Base-by-base conservation (phyloP, 2,888 invertebrate species). In the Cybosia mesomella region DNA sequence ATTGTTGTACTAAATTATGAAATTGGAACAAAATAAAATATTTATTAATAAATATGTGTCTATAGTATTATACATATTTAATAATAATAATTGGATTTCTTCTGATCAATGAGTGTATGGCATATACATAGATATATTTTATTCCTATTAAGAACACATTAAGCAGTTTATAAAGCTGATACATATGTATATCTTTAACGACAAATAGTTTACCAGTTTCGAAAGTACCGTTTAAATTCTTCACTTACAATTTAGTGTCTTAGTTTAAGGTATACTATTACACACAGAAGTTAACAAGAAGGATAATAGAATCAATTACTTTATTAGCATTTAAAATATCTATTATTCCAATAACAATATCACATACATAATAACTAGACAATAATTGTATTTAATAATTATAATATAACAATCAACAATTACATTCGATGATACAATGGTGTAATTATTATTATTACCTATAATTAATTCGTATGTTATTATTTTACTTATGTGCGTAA, bases 321-420 rank as follows among this genome's bases (percentile, higher is more conserved):
- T 82, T 81, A 83, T 86, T 92, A 93, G 89, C 91, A 83, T 91
- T 92, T 90, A 91, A 91, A 81, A 92, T 92, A 92, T 93, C 91
- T 92, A 91, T 92, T 87, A 92, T 85, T 92, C 88, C 90, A 91
- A 92, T 94, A 94, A 94, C 94, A 94, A 93, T 94, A 94, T 94
- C 94, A 94, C 94, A 93, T 94, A 93, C 87, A 92, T 82, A 82
- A 82, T 89, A 91, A 90, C 93, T 93, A 93, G 91, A 92, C 91
- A 91, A 89, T 92, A 89, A 89, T 90, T 77, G 70, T 82, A 86
- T 89, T 87, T 85, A 87, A 85, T 85, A 85, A 86, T 90, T 87
- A 85, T 81, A 77, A 73, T 82, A 91, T 91, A 93, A 93, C 92
- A 92, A 92, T 92, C 90, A 94, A 94, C 93, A 93, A 92, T 89